Evolutionary conservation across 2,888 invertebrate genomes (phyloP), one percentile per base, ranked within the genome.

Genomic region (Masnerella sp.): DNA sequence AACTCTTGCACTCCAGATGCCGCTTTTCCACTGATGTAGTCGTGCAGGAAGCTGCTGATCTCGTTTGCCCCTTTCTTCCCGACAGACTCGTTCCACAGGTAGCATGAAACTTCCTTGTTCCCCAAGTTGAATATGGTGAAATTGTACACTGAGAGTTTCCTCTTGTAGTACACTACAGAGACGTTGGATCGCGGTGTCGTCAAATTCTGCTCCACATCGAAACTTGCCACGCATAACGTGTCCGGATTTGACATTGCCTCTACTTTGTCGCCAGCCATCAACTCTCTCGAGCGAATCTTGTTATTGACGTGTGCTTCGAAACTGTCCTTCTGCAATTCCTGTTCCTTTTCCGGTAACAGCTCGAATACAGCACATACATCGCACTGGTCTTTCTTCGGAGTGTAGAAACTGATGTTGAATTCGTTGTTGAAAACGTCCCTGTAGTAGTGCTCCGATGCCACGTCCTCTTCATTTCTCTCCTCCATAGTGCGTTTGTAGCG

Each of bases 81-180:
- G 25, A 74, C 38, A 15, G 74, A 74, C 32, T 76, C 74, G 36
- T 76, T 71, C 64, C 76, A 76, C 2, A 74, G 61, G 25, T 61
- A 38, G 25, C 71, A 74, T n/a, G 12, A 2, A 2, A 74, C 71
- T 52, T 65, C 56, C 14, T 58, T 45, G 8, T 5, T 40, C 8
- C 3, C 40, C 30, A 59, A 7, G 32, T 65, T 20, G 15, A 40
- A 71, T n/a, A 65, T 12, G 0, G 54, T 71, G 11, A 70, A 70
- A 51, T 70, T 62, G 8, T 34, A 62, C 2, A 62, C 25, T 9
- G 49, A 62, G 2, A 70, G 2, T 20, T 70, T 70, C 0, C 70
- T 25, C 8, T 49, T 56, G 36, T 56, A 70, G 49, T 56, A 70
- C 1, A 2, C 5, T 5, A 43, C 12, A 5, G 43, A 43, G 7